Evolutionary conservation across 2,113 vertebrate species (phyloP).

Genomic region (Rhinichthys klamathensis): DNA sequence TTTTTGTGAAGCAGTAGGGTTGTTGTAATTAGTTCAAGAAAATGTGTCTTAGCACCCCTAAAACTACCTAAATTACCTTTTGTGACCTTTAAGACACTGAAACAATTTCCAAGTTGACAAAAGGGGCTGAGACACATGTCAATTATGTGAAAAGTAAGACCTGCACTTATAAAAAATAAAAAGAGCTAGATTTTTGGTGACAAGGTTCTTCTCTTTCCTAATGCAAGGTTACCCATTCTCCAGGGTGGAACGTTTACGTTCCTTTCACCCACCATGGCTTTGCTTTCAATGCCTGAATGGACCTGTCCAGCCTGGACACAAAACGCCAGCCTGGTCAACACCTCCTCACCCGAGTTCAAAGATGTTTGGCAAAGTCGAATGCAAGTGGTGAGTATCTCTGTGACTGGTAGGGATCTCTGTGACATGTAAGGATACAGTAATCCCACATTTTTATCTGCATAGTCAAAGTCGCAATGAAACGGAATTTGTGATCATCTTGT

Average conservation of each 20-base stretch:
- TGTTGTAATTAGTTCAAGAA: background rate
- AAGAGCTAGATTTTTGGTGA: background rate
- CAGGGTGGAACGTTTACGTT: constrained; percentile 93
- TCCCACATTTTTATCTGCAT: background rate
- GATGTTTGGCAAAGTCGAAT: constrained; percentile 93
- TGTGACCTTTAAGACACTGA: too few relatives aligned
- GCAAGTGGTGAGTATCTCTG: constrained; percentile 81
- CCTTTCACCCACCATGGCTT: constrained; percentile 87
- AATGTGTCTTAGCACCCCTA: background rate
- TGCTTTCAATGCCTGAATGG: constrained; percentile 93
- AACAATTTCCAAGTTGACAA: background rate
- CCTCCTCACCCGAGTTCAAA: constrained; percentile 81
- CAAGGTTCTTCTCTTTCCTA: background rate
- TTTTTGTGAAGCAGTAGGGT: constrained; percentile 39
- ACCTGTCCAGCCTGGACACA: constrained; percentile 92
- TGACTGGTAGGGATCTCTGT: too few relatives aligned
- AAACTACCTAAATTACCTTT: background rate
- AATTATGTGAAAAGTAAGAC: background rate
- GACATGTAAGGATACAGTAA: background rate
- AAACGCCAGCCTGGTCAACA: constrained; percentile 84
- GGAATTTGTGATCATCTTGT: too few relatives aligned
- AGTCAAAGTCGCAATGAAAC: too few relatives aligned
- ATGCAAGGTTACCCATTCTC: constrained; percentile 89
- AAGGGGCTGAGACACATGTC: background rate
- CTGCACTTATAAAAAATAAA: background rate